phyloP scores from a whole-genome alignment of 2,888 invertebrate species.

The Cosmorhoe ocellata region DNA sequence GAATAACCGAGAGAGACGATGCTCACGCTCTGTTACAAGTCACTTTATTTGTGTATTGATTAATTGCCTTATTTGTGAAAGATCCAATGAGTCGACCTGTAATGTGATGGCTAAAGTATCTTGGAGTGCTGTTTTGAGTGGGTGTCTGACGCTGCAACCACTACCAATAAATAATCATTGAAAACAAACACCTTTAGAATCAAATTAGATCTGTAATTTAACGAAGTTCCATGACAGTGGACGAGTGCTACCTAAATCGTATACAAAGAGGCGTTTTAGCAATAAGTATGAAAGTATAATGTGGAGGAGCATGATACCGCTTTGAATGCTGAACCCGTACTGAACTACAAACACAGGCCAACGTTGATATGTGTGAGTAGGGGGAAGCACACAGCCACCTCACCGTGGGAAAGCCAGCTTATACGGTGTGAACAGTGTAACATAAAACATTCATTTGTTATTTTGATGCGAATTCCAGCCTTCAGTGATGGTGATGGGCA shows the following conservation, averaged over 20 bases:
- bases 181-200: background rate
- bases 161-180: background rate
- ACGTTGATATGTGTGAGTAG: conserved; percentile 49
- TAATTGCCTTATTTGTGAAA: conserved; percentile 67
- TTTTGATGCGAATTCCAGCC: conserved; percentile 58
- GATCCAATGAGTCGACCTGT: conserved; percentile 25
- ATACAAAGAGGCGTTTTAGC: conserved; percentile 67
- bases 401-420: conserved; percentile 75
- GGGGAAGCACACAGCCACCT: conserved; percentile 57
- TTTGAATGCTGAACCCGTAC: conserved; percentile 78
- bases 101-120: background rate
- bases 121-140: too few species aligned
- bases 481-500: conserved; percentile 38
- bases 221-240: conserved; percentile 18
- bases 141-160: too few species aligned
- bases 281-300: conserved; percentile 79
- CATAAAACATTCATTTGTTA: conserved; percentile 62
- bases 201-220: conserved; percentile 14
- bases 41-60: conserved; percentile 79
- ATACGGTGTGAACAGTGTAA: conserved; percentile 62
- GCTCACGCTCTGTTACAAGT: conserved; percentile 67
- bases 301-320: conserved; percentile 70
- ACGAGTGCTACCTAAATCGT: conserved; percentile 36
- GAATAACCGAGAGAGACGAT: conserved; percentile 71
- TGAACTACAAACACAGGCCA: conserved; percentile 70